Evolutionary conservation across 2,113 vertebrate genomes (phyloP).

Genomic region (Felis chaus): DNA sequence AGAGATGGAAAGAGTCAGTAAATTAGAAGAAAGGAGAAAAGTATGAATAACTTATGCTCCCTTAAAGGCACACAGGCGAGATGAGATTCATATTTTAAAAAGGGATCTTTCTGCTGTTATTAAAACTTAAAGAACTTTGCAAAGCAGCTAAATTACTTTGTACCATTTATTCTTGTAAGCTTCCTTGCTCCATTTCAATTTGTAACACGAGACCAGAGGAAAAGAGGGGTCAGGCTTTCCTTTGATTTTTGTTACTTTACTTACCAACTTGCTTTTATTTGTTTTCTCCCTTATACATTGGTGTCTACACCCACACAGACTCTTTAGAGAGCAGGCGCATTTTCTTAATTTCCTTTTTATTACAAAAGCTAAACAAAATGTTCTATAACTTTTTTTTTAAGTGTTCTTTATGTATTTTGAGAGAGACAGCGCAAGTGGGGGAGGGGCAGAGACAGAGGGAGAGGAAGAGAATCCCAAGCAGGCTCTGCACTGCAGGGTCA

Average conservation of each 20-base stretch:
- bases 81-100: conserved; percentile 77
- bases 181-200: background rate
- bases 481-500: no score
- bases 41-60: conserved; percentile 72
- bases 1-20: conserved; percentile 54
- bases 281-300: background rate
- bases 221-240: background rate
- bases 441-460: no score
- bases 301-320: background rate
- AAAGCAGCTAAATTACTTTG: conserved; percentile 62
- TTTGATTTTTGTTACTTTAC: background rate
- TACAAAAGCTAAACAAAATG: background rate
- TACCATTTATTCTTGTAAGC: conserved; percentile 38
- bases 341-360: conserved; percentile 46
- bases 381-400: background rate
- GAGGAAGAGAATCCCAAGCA: no score
- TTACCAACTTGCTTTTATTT: background rate
- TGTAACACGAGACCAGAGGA: background rate
- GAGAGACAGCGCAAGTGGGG: no score
- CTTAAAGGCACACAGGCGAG: conserved; percentile 73
- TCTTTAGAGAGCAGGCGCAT: background rate
- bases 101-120: conserved; percentile 62
- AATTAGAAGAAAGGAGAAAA: conserved; percentile 70
- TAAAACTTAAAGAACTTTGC: conserved; percentile 77
- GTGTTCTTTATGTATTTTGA: no score